These are phyloP conservation scores for Odocoileus virginianus DNA, from an alignment of 2,113 vertebrate genomes.

Conservation along the genomic window DNA sequence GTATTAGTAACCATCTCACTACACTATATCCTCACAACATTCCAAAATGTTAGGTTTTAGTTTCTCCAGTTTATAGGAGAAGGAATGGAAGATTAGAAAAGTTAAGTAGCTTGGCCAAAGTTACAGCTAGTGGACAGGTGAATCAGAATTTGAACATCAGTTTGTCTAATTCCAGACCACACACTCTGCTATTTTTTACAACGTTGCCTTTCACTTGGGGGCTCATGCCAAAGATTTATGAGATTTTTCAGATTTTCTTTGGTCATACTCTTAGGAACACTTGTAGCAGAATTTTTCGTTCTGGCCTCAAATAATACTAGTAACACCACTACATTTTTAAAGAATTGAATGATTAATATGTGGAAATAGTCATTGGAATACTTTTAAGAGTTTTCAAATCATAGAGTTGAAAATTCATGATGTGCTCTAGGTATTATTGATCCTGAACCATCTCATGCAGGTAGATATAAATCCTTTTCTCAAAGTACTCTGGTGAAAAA, in stretches of 20 bases:
- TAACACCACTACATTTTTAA: not conserved
- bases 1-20: not conserved
- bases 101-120: not conserved
- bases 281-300: constrained; percentile 24
- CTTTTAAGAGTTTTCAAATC: constrained; percentile 52
- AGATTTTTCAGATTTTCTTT: constrained; percentile 7
- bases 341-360: constrained; percentile 27
- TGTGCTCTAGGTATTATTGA: constrained; percentile 41
- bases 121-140: not conserved
- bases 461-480: constrained; percentile 42
- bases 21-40: not conserved
- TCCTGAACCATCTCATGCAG: constrained; percentile 1
- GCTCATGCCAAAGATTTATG: not conserved
- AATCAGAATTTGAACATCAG: not conserved
- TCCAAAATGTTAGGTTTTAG: not conserved
- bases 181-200: not conserved
- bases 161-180: constrained; percentile 6
- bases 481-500: constrained; percentile 49
- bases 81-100: not conserved
- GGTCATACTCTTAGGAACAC: not conserved
- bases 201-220: not conserved
- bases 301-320: not conserved
- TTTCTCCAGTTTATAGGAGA: constrained; percentile 9
- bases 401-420: constrained; percentile 40
- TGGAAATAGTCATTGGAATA: constrained; percentile 45